Percentiles rank a stretch among this genome's conserved stretches.
Evolutionary conservation across 2,797 vertebrate species (phyloP).

Genomic region (Benthosema pterotum): DNA sequence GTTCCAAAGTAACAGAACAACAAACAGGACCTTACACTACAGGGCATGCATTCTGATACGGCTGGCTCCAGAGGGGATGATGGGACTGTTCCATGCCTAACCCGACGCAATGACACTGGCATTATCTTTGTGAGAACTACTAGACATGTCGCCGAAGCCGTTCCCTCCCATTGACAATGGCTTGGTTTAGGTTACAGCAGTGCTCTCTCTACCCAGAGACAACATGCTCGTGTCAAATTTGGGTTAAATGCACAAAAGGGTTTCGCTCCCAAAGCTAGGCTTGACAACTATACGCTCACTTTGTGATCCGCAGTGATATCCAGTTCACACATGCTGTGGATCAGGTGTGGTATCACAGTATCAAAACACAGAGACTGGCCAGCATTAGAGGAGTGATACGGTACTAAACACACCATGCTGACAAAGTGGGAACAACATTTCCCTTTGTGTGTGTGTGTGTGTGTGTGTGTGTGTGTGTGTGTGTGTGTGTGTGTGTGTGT

Average conservation of each 20-base stretch:
- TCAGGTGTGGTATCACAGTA: slow-evolving; percentile 1
- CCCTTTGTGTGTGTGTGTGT: background rate
- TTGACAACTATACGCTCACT: slow-evolving; percentile 23
- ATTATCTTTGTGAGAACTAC: background rate
- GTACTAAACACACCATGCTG: background rate
- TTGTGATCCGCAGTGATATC: slow-evolving; percentile 32
- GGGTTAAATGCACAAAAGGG: background rate
- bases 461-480: background rate
- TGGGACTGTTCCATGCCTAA: slow-evolving; percentile 8
- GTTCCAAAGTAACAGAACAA: too few relatives aligned
- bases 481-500: background rate
- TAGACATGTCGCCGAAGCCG: background rate
- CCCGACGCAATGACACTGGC: slow-evolving; percentile 4
- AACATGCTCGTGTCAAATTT: background rate
- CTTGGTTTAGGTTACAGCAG: background rate
- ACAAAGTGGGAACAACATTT: background rate
- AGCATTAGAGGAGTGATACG: background rate
- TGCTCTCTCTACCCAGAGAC: background rate
- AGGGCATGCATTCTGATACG: background rate
- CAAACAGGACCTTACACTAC: background rate
- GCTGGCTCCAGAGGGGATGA: background rate
- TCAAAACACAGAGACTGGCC: slow-evolving; percentile 31
- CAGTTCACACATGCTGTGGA: slow-evolving; percentile 6
- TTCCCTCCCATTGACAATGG: background rate
- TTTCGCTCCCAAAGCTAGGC: slow-evolving; percentile 11